Evolutionary conservation across 2,797 vertebrate genomes (phyloP), one percentile per base, ranked within the genome.

Genomic region (Sebastes melanostomus): DNA sequence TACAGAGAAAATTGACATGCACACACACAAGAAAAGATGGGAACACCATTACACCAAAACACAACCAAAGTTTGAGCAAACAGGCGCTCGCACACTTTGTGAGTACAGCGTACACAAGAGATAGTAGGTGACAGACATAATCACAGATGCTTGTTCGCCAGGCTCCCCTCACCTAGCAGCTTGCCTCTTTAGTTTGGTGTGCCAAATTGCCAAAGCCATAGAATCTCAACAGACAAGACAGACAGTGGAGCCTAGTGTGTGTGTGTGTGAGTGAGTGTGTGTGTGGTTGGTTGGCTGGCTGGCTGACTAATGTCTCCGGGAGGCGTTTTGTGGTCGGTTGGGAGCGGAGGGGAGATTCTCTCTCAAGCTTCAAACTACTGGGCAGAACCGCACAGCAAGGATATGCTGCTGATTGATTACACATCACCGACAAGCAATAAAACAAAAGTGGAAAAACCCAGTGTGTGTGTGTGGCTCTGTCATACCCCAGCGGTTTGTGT

Each of bases 171-270:
- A 92, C 90, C 91, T 91, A 93, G 91, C 94, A 94, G 92, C 92
- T 92, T 94, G 88, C 70, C 89, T 87, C 83, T 89, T 54, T 89
- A 84, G 88, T 88, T 89, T 68, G 75, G 74, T 88, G 81, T 91
- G 93, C 92, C 91, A 93, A 92, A 90, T 93, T 85, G 81, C 90
- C 89, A 86, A 91, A 91, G 84, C 90, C 89, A 87, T 90, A 88
- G 81, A 92, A 86, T 91, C 91, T 89, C 82, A 86, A 73, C 81
- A 88, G 88, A 91, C 82, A 84, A 82, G 83, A 86, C 79, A 90
- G 88, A 91, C 85, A 91, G 80, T 77, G 70, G 61, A 86, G 82
- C 60, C 61, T 46, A 36, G 30, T 89, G 50, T 62, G 20, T 62
- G 72, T 80, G 34, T 77, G 56, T 32, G 70, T 24, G 24, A 24